Conservation (phyloP, 2,113 vertebrate genomes). For the Menura novaehollandiae region DNA sequence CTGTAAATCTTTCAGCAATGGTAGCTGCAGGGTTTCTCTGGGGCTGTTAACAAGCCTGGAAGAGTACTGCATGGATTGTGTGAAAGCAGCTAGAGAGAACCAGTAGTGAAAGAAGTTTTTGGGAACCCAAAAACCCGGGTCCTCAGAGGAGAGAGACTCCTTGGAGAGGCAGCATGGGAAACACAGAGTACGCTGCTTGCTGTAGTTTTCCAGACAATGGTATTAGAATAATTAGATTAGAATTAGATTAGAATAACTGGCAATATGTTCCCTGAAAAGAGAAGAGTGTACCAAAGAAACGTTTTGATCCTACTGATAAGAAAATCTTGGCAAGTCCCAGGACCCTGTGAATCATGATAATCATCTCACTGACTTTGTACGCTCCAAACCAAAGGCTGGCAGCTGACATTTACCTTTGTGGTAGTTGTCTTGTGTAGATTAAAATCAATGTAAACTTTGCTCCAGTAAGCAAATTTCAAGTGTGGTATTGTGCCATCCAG, state of each 20-base stretch:
- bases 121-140: background rate
- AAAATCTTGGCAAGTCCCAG: background rate
- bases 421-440: background rate
- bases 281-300: background rate
- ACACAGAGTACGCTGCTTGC: background rate
- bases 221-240: background rate
- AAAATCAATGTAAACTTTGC: background rate
- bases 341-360: background rate
- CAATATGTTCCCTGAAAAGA: background rate
- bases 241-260: background rate
- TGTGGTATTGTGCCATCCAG: background rate
- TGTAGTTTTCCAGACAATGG: background rate
- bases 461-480: background rate
- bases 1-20: background rate
- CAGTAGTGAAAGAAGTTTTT: background rate
- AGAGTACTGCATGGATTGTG: background rate
- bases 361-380: background rate
- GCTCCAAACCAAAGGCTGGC: background rate
- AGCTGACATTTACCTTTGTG: background rate
- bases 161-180: background rate
- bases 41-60: background rate
- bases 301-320: background rate
- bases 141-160: background rate
- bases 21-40: background rate
- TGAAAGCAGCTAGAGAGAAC: background rate